Conservation (phyloP, 2,888 invertebrate species). For the Aphodius sticticus region DNA sequence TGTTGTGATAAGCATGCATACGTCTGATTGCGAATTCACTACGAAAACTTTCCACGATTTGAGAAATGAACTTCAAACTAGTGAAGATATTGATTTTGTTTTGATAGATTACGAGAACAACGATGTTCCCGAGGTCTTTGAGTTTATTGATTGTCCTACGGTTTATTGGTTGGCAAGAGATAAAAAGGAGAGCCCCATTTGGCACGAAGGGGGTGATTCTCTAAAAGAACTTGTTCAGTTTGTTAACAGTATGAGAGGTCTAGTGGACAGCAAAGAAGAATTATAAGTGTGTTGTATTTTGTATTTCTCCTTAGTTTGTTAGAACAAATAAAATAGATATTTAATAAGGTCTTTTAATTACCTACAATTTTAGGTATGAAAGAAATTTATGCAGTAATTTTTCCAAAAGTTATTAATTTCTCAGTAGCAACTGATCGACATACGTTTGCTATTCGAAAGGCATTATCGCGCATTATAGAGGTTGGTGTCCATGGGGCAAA, state of each 20-base stretch:
- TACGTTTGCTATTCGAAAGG: too few species aligned
- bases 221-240: conserved; percentile 90
- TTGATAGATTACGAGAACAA: conserved; percentile 98
- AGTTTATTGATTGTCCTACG: conserved; percentile 94
- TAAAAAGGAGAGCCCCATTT: conserved; percentile 72
- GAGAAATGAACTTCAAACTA: conserved; percentile 75
- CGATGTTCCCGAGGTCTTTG: conserved; percentile 86
- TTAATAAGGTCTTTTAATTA: too few species aligned
- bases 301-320: conserved; percentile 9
- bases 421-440: too few species aligned
- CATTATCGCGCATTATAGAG: too few species aligned
- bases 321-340: too few species aligned
- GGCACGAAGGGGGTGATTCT: conserved; percentile 89
- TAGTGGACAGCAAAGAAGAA: conserved; percentile 83
- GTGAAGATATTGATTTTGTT: conserved; percentile 86
- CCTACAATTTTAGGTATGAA: too few species aligned
- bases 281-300: conserved; percentile 62
- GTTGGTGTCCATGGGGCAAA: too few species aligned
- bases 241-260: conserved; percentile 61
- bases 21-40: conserved; percentile 97
- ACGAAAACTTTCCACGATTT: conserved; percentile 91
- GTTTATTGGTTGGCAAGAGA: conserved; percentile 91
- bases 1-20: conserved; percentile 93
- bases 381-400: too few species aligned
- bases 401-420: too few species aligned